phyloP scores from a whole-genome alignment of 2,888 invertebrate species.

The Junonia oenone region DNA sequence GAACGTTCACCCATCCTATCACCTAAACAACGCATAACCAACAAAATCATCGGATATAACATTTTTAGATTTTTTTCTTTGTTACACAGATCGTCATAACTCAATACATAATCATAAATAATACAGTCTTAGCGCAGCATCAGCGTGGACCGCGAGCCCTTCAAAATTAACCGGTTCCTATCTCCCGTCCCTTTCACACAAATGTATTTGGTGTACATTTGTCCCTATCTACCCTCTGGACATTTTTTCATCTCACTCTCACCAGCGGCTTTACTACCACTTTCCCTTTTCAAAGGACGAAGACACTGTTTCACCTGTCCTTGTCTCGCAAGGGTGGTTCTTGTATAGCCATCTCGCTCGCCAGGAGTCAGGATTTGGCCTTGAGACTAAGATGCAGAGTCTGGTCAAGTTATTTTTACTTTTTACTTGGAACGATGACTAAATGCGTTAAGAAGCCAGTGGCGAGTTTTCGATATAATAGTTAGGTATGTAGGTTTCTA shows the following conservation, averaged over 20 bases:
- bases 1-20: not conserved
- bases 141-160: conserved; percentile 65
- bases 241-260: conserved; percentile 77
- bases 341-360: conserved; percentile 43
- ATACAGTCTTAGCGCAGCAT: conserved; percentile 28
- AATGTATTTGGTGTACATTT: too few species aligned
- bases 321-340: conserved; percentile 28
- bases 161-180: conserved; percentile 75
- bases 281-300: conserved; percentile 80
- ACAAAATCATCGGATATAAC: conserved; percentile 5
- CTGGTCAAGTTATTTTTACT: conserved; percentile 74
- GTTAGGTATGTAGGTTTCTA: not conserved
- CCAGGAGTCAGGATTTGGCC: conserved; percentile 67
- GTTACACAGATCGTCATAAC: conserved; percentile 35
- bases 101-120: conserved; percentile 64
- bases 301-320: conserved; percentile 52
- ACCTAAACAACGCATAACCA: conserved; percentile 5
- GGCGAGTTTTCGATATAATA: conserved; percentile 32
- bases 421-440: conserved; percentile 76
- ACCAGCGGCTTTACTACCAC: conserved; percentile 66
- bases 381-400: conserved; percentile 72
- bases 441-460: conserved; percentile 65
- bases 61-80: conserved; percentile 16
- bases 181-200: conserved; percentile 41
- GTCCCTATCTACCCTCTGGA: conserved; percentile 60